These are phyloP conservation scores for Eupithecia tripunctaria DNA, from an alignment of 2,888 invertebrate genomes.

Conservation along the genomic window DNA sequence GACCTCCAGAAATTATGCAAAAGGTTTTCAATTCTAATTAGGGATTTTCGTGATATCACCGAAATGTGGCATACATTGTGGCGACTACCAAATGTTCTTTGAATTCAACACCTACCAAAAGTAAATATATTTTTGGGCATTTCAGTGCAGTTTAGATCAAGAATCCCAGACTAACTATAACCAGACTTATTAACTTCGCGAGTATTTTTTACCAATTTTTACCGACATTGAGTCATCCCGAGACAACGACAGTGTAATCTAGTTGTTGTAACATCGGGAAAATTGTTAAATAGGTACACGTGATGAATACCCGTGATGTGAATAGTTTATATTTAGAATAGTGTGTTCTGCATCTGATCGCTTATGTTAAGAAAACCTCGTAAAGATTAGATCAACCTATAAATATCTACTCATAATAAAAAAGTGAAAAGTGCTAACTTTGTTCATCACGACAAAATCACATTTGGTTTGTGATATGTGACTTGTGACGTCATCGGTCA, in stretches of 20 bases:
- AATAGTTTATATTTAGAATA: too few relatives aligned
- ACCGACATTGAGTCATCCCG: neutral
- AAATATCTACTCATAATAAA: neutral
- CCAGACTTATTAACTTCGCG: neutral
- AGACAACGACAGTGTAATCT: neutral
- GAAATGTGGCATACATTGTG: neutral
- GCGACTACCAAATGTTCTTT: neutral
- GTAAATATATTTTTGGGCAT: too few relatives aligned
- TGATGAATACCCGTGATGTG: neutral
- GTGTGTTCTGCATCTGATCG: neutral
- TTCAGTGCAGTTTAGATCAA: neutral
- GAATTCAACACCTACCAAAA: neutral
- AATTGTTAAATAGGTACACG: neutral
- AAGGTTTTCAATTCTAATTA: neutral
- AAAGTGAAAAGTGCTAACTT: neutral
- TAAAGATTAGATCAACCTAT: neutral
- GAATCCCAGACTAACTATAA: neutral
- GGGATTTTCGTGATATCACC: neutral
- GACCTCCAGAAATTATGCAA: neutral
- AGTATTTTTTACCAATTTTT: neutral
- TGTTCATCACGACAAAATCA: neutral
- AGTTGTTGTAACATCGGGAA: neutral
- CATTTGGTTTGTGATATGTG: conserved; percentile 4
- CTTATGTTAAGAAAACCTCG: too few relatives aligned
- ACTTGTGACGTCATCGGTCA: conserved; percentile 19